A percentile compares a stretch with the other conserved stretches of the same genome.
phyloP scores from a whole-genome alignment of 2,113 vertebrate genomes.

The Dromas ardeola region DNA sequence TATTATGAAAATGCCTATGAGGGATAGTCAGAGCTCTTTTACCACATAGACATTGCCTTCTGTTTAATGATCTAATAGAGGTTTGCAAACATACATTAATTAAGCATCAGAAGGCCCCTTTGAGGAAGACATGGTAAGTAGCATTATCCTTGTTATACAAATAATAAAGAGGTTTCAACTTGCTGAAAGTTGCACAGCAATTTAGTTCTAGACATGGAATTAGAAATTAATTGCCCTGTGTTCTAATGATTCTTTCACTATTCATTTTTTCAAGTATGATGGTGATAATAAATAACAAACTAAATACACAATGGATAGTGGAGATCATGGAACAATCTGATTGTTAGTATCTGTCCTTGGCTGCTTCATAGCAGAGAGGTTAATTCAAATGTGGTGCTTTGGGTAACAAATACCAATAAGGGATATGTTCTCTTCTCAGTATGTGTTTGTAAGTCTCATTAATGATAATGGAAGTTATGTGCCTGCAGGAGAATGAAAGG shows the following conservation, averaged over 20 bases:
- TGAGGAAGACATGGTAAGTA: not conserved
- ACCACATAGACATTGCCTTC: not conserved
- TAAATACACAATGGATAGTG: not conserved
- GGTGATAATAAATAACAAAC: constrained; percentile 33
- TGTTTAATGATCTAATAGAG: not conserved
- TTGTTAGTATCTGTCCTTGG: not conserved
- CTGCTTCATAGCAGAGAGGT: not conserved
- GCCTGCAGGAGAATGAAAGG: constrained; percentile 45
- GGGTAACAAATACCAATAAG: constrained; percentile 31
- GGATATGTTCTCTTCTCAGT: constrained; percentile 43
- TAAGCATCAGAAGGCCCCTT: not conserved
- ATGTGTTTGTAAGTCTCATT: constrained; percentile 57
- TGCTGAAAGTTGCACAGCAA: not conserved
- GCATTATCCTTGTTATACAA: not conserved
- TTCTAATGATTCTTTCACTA: not conserved
- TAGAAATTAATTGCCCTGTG: constrained; percentile 3
- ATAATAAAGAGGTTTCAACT: not conserved
- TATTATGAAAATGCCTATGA: not conserved
- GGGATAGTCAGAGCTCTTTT: not conserved
- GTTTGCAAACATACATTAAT: not conserved
- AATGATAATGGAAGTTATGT: constrained; percentile 62
- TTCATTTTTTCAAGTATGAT: not conserved
- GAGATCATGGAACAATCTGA: not conserved
- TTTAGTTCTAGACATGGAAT: constrained; percentile 3
- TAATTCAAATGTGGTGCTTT: constrained; percentile 36